phyloP scores from a whole-genome alignment of 2,113 vertebrate genomes.

The Corynorhinus townsendii region DNA sequence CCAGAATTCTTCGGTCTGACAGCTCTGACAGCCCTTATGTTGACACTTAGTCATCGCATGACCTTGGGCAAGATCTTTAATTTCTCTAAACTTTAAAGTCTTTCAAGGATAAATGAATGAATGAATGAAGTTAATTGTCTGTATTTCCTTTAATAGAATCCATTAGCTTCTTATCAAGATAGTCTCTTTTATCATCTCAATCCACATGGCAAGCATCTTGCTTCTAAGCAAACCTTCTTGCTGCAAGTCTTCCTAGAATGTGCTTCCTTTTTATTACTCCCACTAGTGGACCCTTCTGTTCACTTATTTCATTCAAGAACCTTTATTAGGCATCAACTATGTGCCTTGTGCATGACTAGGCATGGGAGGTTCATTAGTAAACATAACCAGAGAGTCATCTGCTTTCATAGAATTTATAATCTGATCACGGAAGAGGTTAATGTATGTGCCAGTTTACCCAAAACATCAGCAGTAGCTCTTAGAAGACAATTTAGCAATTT shows the following conservation, averaged over 20 bases:
- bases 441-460: neutral
- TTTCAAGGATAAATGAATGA: slow-evolving; percentile 38
- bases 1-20: neutral
- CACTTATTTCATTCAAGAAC: neutral
- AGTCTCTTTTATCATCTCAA: slow-evolving; percentile 28
- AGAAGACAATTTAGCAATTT: neutral
- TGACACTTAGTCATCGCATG: slow-evolving; percentile 17
- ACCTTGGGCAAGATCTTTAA: slow-evolving; percentile 47
- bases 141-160: slow-evolving; percentile 51
- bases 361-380: neutral
- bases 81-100: slow-evolving; percentile 20
- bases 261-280: neutral
- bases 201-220: neutral
- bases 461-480: neutral
- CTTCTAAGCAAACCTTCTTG: neutral
- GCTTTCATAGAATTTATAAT: neutral
- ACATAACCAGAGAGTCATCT: neutral
- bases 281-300: neutral
- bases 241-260: neutral
- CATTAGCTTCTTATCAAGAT: slow-evolving; percentile 17
- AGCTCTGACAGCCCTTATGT: slow-evolving; percentile 1
- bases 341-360: neutral
- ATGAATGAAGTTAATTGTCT: slow-evolving; percentile 42
- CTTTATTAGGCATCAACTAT: neutral
- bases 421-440: neutral